Conservation (phyloP, 1,140 invertebrate species). For the Whitmania pigra region DNA sequence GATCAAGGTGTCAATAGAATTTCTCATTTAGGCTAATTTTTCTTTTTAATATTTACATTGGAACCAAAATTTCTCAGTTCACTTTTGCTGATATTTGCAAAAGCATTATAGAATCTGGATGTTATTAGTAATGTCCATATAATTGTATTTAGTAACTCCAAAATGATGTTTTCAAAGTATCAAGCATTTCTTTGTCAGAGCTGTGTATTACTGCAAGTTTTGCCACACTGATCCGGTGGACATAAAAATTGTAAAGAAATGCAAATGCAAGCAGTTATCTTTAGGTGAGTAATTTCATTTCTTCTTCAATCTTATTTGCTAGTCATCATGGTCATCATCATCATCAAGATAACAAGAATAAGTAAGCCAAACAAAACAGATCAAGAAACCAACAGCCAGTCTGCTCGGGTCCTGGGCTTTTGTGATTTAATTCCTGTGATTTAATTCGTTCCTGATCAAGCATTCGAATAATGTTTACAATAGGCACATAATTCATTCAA, state of each 20-base stretch:
- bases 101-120: not conserved
- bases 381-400: too few relatives aligned
- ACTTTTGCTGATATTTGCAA: not conserved
- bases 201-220: constrained; percentile 98
- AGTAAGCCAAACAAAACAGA: too few relatives aligned
- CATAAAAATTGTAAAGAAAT: constrained; percentile 97
- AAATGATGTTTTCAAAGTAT: not conserved
- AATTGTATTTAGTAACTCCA: not conserved
- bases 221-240: constrained; percentile 97
- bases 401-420: too few relatives aligned
- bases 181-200: constrained; percentile 55
- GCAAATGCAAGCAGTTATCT: constrained; percentile 88
- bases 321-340: too few relatives aligned
- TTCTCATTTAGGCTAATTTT: not conserved
- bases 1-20: not conserved
- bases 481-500: too few relatives aligned
- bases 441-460: too few relatives aligned
- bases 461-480: too few relatives aligned
- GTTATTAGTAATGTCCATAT: not conserved
- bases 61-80: not conserved
- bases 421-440: too few relatives aligned
- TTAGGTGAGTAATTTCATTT: not conserved
- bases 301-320: not conserved
- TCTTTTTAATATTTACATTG: not conserved
- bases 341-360: not conserved